Base-by-base conservation (phyloP, 2,113 vertebrate species). In the Corythornis vintsioides region DNA sequence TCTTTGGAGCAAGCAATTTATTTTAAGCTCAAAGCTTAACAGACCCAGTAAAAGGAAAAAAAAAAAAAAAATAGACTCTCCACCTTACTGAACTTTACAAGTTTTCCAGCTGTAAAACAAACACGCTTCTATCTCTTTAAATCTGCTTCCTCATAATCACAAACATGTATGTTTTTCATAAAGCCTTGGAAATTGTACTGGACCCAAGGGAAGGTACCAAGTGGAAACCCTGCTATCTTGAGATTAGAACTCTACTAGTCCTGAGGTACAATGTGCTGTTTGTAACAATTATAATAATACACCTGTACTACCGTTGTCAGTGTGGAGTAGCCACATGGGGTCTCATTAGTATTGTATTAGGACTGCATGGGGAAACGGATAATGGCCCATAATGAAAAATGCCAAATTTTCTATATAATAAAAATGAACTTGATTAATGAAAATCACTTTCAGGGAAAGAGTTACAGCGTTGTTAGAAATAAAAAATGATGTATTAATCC, bases 401-500 rank as follows among this genome's bases (percentile, higher is more conserved):
- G 98, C 98, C 98, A 99, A 99, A 98, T 98, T 98, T 99, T 98
- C 98, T 98, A 98, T 98, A 98, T 98, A 98, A 99, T 99, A 99
- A 99, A 99, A 98, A 98, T 97, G 97, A 99, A 99, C 98, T 98
- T 99, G 98, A 99, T 99, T 99, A 99, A 99, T 99, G 98, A 98
- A 98, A 99, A 99, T 98, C 98, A 98, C 98, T 99, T 99, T 98
- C 98, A 98, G 98, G 98, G 98, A 98, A 98, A 98, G 98, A 98
- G 98, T 98, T 99, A 99, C 98, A 98, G 98, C 98, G 98, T 98
- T 98, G 98, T 98, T 98, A 98, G 98, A 99, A 99, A 99, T 99
- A 99, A 99, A 99, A 99, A 99, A 99, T 99, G 98, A 99, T 99
- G 98, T 99, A 99, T 99, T 99, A 99, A 99, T 99, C 98, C 98